Evolutionary conservation across 2,113 vertebrate species (phyloP).

Genomic region (Callocephalon fimbriatum): DNA sequence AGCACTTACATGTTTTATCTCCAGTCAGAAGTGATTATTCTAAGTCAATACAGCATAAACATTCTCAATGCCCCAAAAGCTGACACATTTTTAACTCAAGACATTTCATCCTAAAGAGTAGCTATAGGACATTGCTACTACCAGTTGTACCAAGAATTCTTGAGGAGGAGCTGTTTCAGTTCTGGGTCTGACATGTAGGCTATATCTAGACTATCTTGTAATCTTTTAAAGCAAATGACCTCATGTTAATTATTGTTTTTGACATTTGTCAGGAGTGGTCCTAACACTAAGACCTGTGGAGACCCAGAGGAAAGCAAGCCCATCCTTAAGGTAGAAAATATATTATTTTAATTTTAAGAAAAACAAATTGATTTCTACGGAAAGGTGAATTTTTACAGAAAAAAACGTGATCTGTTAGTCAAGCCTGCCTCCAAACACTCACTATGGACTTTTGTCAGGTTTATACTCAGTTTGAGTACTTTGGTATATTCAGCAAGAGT

Average conservation of each 20-base stretch:
- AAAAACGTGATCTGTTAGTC: background rate
- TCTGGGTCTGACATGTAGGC: background rate
- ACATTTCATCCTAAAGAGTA: background rate
- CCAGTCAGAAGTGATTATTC: background rate
- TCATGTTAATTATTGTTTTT: background rate
- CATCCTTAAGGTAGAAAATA: background rate
- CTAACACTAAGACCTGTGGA: background rate
- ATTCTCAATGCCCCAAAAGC: background rate
- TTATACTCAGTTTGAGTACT: background rate
- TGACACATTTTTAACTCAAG: background rate
- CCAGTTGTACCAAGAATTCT: background rate
- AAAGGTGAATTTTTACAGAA: background rate
- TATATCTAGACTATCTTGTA: background rate
- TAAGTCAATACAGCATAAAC: background rate
- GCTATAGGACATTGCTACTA: background rate
- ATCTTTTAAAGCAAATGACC: background rate
- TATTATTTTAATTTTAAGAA: background rate
- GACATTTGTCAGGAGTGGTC: background rate
- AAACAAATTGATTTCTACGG: background rate
- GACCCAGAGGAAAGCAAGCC: background rate
- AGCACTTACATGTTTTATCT: background rate
- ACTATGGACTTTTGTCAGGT: background rate
- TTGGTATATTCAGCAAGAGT: background rate
- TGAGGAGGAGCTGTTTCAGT: background rate
- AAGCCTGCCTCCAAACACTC: background rate